Evolutionary conservation across 2,113 vertebrate species (phyloP), one percentile per base, ranked within the genome.

Genomic region (Paradoxurus hermaphroditus): DNA sequence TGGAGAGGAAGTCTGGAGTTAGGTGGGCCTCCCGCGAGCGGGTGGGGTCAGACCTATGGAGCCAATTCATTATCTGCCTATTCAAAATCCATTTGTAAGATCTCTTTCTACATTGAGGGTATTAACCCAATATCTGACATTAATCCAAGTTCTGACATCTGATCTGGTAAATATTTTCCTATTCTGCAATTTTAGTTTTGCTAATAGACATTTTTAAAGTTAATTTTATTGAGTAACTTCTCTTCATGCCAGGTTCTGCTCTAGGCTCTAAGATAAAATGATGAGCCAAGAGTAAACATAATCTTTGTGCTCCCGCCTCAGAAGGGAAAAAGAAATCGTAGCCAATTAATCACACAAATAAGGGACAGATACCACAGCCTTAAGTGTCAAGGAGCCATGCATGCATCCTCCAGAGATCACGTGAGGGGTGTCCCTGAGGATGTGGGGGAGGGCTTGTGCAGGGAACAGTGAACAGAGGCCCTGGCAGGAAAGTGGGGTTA

Each of bases 1-100:
- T 0, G 3, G 46, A 49, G 68, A 8, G 10, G 59, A 14, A 27
- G 67, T 1, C 10, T 2, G 3, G 31, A 44, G 21, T 6, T 2
- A 2, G 14, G 65, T 1, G 4, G n/a, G 12, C 21, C 18, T 79
- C 31, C 34, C 14, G 0, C 0, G 0, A 62, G 49, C 31, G 62
- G 31, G 19, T 70, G 56, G 12, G 70, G 16, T 44, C 19, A 7
- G 29, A n/a, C 59, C 13, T 15, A 18, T 3, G 36, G 49, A 18
- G 4, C 7, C 7, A 1, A 36, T 16, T 41, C 34, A 3, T 62
- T 12, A 7, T 53, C 44, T 18, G 3, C 29, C 78, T 12, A 4
- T 27, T 82, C 10, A 53, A 70, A 39, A 79, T 62, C 59, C 15
- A 41, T 9, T 82, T 72, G 25, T 9, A 78, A 78, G 11, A 0